phyloP scores from a whole-genome alignment of 2,113 vertebrate genomes.

The Chunga burmeisteri region DNA sequence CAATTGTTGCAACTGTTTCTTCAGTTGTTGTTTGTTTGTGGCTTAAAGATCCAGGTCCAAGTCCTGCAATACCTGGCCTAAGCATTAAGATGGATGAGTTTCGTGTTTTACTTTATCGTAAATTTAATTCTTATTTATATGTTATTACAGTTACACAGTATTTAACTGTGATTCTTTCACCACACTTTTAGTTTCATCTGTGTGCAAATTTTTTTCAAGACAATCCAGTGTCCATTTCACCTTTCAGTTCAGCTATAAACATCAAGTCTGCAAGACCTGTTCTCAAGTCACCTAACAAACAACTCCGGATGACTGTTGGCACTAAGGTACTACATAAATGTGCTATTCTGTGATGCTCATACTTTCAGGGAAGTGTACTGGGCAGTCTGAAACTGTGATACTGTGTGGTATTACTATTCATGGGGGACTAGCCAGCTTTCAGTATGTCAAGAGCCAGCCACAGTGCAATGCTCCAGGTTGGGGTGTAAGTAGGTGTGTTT shows the following conservation, averaged over 20 bases:
- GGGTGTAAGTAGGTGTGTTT: background rate
- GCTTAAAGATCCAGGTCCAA: background rate
- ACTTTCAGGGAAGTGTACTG: background rate
- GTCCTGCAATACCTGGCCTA: background rate
- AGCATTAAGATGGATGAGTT: background rate
- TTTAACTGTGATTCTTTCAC: slow-evolving; percentile 49
- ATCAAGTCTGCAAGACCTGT: slow-evolving; percentile 86
- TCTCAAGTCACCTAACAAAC: slow-evolving; percentile 86
- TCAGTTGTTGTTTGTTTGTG: background rate
- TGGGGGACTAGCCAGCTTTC: background rate
- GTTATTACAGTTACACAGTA: background rate
- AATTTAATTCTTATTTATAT: background rate
- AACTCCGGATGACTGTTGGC: slow-evolving; percentile 89
- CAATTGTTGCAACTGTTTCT: background rate
- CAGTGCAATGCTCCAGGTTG: background rate
- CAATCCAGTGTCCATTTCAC: slow-evolving; percentile 56
- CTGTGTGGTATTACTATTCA: accelerated
- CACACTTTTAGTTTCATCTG: slow-evolving; percentile 82
- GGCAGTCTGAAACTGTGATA: background rate
- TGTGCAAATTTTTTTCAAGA: slow-evolving; percentile 90
- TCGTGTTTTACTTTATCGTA: background rate
- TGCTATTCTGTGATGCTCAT: accelerated
- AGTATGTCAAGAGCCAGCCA: background rate
- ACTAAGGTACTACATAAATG: slow-evolving; percentile 78
- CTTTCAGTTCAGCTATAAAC: slow-evolving; percentile 72